Conservation (phyloP, 2,888 invertebrate genomes). For the Watsonalla cultraria region DNA sequence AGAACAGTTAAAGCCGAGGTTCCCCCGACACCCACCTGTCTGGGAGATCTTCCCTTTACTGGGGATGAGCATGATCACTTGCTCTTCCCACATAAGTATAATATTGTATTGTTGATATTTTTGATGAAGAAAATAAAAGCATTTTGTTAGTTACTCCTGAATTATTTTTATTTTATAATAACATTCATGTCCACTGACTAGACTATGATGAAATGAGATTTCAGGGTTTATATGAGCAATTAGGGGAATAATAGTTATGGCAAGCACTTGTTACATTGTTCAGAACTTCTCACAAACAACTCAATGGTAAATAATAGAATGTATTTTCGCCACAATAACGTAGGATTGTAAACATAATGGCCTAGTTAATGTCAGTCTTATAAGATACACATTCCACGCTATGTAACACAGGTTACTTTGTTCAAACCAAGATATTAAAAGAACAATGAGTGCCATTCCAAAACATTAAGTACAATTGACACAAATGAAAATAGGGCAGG, state of each 20-base stretch:
- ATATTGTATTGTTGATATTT: background rate
- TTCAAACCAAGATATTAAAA: slow-evolving; percentile 29
- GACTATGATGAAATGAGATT: slow-evolving; percentile 40
- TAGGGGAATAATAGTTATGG: slow-evolving; percentile 32
- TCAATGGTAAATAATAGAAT: slow-evolving; percentile 5
- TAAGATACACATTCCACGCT: slow-evolving; percentile 26
- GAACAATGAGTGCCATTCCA: slow-evolving; percentile 23
- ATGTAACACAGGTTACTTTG: slow-evolving; percentile 24
- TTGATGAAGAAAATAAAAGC: slow-evolving; percentile 23
- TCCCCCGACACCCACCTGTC: too few species aligned
- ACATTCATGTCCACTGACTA: slow-evolving; percentile 49
- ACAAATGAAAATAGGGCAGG: background rate
- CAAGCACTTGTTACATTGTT: slow-evolving; percentile 42
- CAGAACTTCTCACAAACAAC: slow-evolving; percentile 23
- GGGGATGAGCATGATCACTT: too few species aligned
- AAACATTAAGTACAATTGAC: slow-evolving; percentile 10
- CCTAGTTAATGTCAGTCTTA: slow-evolving; percentile 45
- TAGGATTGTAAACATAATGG: slow-evolving; percentile 15
- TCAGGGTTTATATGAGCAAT: slow-evolving; percentile 17
- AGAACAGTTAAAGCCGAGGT: too few species aligned
- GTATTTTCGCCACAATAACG: slow-evolving; percentile 1
- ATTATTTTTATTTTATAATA: slow-evolving; percentile 37
- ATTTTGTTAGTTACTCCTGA: slow-evolving; percentile 22
- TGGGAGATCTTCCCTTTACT: too few species aligned
- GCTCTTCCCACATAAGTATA: too few species aligned